Evolutionary conservation across 2,113 vertebrate species (phyloP), one percentile per base, ranked within the genome.

Genomic region (Pyxicephalus adspersus): DNA sequence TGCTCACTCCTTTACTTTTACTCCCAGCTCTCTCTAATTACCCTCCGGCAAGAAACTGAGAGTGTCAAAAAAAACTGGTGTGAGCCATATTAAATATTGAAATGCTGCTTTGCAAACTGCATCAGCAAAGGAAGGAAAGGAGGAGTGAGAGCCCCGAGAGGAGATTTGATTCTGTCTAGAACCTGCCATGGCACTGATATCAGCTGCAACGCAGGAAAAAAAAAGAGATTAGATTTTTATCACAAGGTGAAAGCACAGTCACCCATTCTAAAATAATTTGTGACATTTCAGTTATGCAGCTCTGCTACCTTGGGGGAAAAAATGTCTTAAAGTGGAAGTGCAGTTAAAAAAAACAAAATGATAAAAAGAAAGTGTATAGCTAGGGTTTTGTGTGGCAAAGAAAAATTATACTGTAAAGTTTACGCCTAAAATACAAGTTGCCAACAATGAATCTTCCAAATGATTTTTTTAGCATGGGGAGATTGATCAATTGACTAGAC

Each of bases 231-330:
- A 75, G 38, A 82, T 76, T 61, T 29, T 83, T 85, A 83, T 77
- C 63, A 51, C 16, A 76, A 64, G 77, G 81, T 86, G 85, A 82
- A 76, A 84, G 84, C 55, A 71, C 54, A 23, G 84, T 77, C 84
- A 85, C 70, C 85, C 70, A 81, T 81, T 87, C 72, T 83, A 83
- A 81, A 85, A 57, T 83, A 80, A 84, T 81, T 83, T 70, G 78
- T 85, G 66, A 78, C 23, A 76, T 72, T 83, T 25, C 26, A 64
- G 22, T 66, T 83, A 66, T 77, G 83, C 77, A 29, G 66, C 57
- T n/a, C 17, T 15, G 60, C 45, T 80, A 75, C 70, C 60, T 58
- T 77, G 79, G 77, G 50, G 38, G 11, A 45, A 45, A 45, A 13
- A 45, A 45, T 15, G 38, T 2, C 6, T 45, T 45, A 45, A 15